Evolutionary conservation across 2,888 invertebrate genomes (phyloP).

Genomic region (Helicoverpa assulta): DNA sequence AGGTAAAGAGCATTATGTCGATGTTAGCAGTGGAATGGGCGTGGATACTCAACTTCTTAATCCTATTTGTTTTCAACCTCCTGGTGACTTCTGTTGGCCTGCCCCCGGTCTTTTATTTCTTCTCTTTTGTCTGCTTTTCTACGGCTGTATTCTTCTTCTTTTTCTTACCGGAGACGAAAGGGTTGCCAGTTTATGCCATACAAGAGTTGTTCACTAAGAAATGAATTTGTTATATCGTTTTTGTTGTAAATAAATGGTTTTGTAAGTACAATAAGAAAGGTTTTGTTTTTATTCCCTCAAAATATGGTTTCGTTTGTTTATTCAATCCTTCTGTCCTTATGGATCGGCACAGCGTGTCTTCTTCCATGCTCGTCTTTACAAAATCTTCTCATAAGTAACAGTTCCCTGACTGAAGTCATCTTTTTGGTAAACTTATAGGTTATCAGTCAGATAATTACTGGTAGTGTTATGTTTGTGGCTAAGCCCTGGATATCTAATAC

Average conservation of each 20-base stretch:
- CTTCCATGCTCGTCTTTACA: no score
- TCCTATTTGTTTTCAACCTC: constrained; percentile 75
- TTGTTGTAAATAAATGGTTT: background rate
- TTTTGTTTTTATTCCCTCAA: no score
- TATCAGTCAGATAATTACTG: no score
- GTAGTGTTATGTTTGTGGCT: no score
- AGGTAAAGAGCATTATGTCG: constrained; percentile 74
- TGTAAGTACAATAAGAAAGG: background rate
- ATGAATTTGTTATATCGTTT: background rate
- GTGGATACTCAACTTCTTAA: constrained; percentile 73
- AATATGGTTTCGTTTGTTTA: no score
- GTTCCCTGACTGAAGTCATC: no score
- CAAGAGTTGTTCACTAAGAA: constrained; percentile 67
- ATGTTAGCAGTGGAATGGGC: constrained; percentile 76
- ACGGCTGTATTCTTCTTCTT: constrained; percentile 65
- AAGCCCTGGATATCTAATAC: no score
- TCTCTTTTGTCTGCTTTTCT: constrained; percentile 66
- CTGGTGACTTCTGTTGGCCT: constrained; percentile 68
- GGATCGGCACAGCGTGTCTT: no score
- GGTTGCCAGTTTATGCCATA: constrained; percentile 74
- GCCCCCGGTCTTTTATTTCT: constrained; percentile 75
- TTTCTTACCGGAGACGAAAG: constrained; percentile 77
- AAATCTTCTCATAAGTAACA: no score
- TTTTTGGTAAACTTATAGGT: no score
- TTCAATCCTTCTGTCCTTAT: no score